Evolutionary conservation across 2,797 vertebrate genomes (phyloP).

Genomic region (Lutjanus argentimaculatus): DNA sequence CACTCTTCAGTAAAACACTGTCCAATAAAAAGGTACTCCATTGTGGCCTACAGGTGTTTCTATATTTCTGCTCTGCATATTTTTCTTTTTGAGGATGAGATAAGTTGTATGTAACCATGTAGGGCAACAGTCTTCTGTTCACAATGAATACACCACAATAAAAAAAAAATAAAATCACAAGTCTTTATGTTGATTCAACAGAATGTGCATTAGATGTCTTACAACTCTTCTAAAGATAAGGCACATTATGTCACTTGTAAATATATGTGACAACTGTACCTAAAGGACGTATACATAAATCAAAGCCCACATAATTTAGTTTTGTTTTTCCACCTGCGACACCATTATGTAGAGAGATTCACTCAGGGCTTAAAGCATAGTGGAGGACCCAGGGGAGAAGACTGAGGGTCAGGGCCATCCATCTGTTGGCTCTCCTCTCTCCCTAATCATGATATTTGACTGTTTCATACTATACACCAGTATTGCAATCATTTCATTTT

Average conservation of each 20-base stretch:
- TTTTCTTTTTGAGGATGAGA: neutral
- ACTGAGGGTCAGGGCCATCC: constrained; percentile 29
- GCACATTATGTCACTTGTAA: constrained; percentile 74
- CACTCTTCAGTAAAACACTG: neutral
- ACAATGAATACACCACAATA: constrained; percentile 36
- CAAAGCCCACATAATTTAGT: constrained; percentile 36
- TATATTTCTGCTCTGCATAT: neutral
- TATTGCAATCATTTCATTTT: constrained; percentile 49
- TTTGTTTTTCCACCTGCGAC: constrained; percentile 26
- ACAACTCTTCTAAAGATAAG: constrained; percentile 65
- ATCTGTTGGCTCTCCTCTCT: constrained; percentile 37
- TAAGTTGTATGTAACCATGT: neutral
- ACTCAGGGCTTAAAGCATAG: constrained; percentile 28
- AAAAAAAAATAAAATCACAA: constrained; percentile 56
- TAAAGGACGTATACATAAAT: constrained; percentile 58
- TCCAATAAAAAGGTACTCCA: constrained; percentile 13
- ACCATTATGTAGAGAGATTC: constrained; percentile 40
- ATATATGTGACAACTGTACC: constrained; percentile 67
- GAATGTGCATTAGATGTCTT: constrained; percentile 57
- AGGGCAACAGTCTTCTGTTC: constrained; percentile 25
- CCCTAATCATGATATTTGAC: constrained; percentile 39
- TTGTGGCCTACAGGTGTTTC: constrained; percentile 2
- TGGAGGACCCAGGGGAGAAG: constrained; percentile 14
- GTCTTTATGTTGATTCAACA: constrained; percentile 67
- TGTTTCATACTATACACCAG: constrained; percentile 44